phyloP scores from a whole-genome alignment of 2,113 vertebrate genomes.

The Rutilus rutilus region DNA sequence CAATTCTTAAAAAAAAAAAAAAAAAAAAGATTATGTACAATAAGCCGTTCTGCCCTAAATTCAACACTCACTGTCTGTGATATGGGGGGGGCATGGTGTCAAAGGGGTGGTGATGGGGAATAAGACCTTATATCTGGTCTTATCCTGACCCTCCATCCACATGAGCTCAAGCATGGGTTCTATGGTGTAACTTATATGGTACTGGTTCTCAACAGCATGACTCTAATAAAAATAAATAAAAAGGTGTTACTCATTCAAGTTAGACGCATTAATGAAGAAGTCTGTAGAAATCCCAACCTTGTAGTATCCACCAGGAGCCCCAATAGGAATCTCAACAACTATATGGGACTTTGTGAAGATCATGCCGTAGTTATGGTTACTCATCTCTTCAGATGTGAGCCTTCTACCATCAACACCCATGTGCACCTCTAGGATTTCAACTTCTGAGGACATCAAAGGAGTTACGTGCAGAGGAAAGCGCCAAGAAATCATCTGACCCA shows the following conservation, averaged over 20 bases:
- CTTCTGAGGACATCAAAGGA: constrained; percentile 58
- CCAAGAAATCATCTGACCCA: constrained; percentile 74
- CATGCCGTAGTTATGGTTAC: constrained; percentile 69
- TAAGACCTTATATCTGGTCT: constrained; percentile 73
- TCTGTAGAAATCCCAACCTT: constrained; percentile 72
- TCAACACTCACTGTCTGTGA: constrained; percentile 63
- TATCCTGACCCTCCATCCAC: constrained; percentile 64
- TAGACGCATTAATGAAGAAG: neutral
- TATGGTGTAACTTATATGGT: constrained; percentile 69
- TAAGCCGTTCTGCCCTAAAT: neutral
- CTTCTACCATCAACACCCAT: constrained; percentile 78
- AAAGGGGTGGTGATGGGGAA: constrained; percentile 75
- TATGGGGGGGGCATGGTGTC: constrained; percentile 51
- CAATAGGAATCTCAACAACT: constrained; percentile 77
- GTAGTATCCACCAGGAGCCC: constrained; percentile 80
- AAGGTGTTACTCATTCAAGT: neutral
- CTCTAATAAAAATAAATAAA: constrained; percentile 68
- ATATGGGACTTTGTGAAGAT: constrained; percentile 66
- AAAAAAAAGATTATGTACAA: neutral
- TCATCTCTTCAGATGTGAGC: constrained; percentile 72
- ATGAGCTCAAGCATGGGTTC: constrained; percentile 77
- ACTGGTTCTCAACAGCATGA: constrained; percentile 68
- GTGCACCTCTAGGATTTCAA: constrained; percentile 70
- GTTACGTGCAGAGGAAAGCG: constrained; percentile 76
- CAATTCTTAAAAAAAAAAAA: neutral